Percentiles rank a stretch among this genome's conserved stretches.
phyloP scores from a whole-genome alignment of 2,888 invertebrate species.

The Stratiomys singularior region DNA sequence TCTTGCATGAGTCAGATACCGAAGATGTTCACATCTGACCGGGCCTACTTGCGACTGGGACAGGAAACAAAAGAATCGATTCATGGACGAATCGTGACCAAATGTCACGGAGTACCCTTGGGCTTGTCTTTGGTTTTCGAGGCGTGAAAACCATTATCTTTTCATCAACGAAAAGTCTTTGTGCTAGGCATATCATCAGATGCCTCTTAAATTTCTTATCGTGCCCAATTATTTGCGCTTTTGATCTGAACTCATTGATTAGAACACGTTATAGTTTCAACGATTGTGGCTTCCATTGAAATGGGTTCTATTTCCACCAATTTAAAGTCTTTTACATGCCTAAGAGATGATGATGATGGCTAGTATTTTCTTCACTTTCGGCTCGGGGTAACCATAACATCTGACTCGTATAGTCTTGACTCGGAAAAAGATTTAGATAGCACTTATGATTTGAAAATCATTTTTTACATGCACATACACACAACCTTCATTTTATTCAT shows the following conservation, averaged over 20 bases:
- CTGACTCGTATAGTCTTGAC: too few species aligned
- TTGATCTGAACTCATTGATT: background rate
- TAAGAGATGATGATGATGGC: too few species aligned
- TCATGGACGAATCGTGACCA: constrained; percentile 32
- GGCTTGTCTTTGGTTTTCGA: background rate
- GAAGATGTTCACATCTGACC: background rate
- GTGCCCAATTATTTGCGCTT: background rate
- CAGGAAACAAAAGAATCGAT: constrained; percentile 17
- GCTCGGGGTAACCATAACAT: too few species aligned
- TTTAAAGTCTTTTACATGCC: too few species aligned
- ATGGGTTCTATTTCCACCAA: too few species aligned
- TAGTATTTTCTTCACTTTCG: too few species aligned
- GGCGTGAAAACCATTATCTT: constrained; percentile 45
- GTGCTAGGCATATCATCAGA: background rate
- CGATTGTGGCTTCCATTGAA: too few species aligned
- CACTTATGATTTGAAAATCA: too few species aligned
- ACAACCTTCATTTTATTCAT: too few species aligned
- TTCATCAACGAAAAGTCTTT: constrained; percentile 1
- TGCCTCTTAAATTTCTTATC: background rate
- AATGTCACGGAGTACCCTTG: constrained; percentile 28
- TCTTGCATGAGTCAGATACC: background rate
- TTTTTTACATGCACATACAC: too few species aligned
- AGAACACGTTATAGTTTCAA: too few species aligned
- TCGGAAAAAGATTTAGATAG: too few species aligned
- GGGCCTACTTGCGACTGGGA: background rate